Evolutionary conservation across 2,797 vertebrate species (phyloP), one percentile per base, ranked within the genome.

Genomic region (Anniella stebbinsi): DNA sequence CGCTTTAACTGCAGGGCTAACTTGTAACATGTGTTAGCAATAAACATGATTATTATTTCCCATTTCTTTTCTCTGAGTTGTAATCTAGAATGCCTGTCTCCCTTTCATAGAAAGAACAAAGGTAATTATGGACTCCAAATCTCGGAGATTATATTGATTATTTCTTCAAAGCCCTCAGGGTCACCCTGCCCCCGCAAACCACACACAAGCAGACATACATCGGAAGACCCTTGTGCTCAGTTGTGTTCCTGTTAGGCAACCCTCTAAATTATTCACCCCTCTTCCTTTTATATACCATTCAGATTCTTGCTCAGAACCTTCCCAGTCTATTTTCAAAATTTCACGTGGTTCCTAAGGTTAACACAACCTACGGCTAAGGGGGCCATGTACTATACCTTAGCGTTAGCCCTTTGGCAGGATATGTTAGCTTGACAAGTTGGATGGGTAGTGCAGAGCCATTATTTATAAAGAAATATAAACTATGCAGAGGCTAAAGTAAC

Each of bases 11-110:
- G 70, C 89, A 76, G 89, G 77, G 84, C 69, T 76, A 85, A 67
- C 60, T 87, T 67, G 78, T 82, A 82, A 87, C 72, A 67, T 90
- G 36, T 90, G 70, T 82, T 82, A 41, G 85, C 54, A 77, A 84
- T 83, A 87, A 41, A 11, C 57, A 69, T 90, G 63, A 82, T 87
- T 85, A 86, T 89, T 89, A 85, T 78, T 78, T 85, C 76, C 66
- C 13, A 45, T 76, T 76, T 67, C 70, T 87, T 90, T 82, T n/a
- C 70, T 57, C 23, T 75, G 88, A 80, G 4, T 72, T 81, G 54
- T 36, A 86, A 73, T 90, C 78, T 87, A 67, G 78, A 87, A 82
- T 66, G 9, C 18, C 28, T 77, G 33, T 38, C 72, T 89, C 80
- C 18, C 8, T 54, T 67, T 57, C 36, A 23, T 76, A 87, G 67